Percentiles rank a stretch among this genome's conserved stretches.
phyloP scores from a whole-genome alignment of 2,113 vertebrate genomes.

The Anhinga rufa region DNA sequence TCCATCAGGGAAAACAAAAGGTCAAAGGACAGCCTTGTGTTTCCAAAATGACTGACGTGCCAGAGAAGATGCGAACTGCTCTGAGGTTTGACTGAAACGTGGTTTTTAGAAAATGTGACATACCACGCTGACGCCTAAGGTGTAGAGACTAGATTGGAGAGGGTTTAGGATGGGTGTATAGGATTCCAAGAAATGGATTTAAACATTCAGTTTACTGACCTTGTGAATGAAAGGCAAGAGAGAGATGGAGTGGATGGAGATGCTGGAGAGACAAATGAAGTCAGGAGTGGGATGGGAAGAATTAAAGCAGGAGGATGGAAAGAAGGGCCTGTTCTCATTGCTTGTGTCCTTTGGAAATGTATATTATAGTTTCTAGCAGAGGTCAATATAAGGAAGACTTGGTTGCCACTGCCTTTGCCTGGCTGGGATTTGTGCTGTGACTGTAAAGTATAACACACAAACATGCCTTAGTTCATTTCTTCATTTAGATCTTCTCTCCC shows the following conservation, averaged over 20 bases:
- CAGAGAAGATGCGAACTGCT: not conserved
- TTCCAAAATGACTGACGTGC: not conserved
- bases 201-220: not conserved
- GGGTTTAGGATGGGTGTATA: not conserved
- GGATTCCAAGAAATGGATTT: not conserved
- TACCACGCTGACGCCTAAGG: not conserved
- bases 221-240: not conserved
- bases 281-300: not conserved
- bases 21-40: not conserved
- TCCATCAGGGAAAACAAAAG: not conserved
- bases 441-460: not conserved
- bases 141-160: not conserved
- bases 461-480: not conserved
- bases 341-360: not conserved
- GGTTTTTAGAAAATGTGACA: not conserved
- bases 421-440: not conserved
- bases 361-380: not conserved
- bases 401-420: not conserved
- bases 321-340: not conserved
- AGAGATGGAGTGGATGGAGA: not conserved
- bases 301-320: not conserved
- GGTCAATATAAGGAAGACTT: not conserved
- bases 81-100: not conserved
- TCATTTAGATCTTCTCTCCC: not conserved
- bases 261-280: not conserved